These are phyloP conservation scores for Anoura caudifer DNA, from an alignment of 2,113 vertebrate species.

Conservation along the genomic window DNA sequence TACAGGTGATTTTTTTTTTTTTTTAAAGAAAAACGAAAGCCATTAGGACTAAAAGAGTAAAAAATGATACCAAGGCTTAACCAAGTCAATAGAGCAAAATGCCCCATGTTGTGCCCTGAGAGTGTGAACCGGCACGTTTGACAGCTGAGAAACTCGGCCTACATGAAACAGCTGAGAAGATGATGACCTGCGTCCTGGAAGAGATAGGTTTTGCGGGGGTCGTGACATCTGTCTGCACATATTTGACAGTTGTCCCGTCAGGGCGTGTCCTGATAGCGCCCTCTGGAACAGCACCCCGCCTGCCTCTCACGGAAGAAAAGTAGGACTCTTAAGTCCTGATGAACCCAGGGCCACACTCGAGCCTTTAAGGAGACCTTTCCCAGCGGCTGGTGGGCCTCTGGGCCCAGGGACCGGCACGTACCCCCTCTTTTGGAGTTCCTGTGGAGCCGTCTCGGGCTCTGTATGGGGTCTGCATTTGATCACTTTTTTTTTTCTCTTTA, in stretches of 20 bases:
- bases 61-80: background rate
- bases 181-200: background rate
- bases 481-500: background rate
- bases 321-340: background rate
- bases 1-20: background rate
- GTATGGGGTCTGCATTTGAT: background rate
- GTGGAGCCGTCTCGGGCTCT: background rate
- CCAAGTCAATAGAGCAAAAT: background rate
- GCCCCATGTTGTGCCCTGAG: accelerated
- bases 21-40: background rate
- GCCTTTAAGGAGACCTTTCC: too few relatives aligned
- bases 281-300: background rate
- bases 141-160: background rate
- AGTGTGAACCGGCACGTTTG: background rate
- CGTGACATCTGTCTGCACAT: background rate
- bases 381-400: background rate
- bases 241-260: background rate
- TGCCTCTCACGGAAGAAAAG: background rate
- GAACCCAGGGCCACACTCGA: background rate
- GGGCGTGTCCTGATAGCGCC: background rate
- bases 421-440: background rate
- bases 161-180: background rate
- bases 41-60: background rate
- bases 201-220: background rate
- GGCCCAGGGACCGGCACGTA: too few relatives aligned